These are phyloP conservation scores for Myrmecophaga tridactyla DNA, from an alignment of 2,113 vertebrate genomes.

Conservation along the genomic window DNA sequence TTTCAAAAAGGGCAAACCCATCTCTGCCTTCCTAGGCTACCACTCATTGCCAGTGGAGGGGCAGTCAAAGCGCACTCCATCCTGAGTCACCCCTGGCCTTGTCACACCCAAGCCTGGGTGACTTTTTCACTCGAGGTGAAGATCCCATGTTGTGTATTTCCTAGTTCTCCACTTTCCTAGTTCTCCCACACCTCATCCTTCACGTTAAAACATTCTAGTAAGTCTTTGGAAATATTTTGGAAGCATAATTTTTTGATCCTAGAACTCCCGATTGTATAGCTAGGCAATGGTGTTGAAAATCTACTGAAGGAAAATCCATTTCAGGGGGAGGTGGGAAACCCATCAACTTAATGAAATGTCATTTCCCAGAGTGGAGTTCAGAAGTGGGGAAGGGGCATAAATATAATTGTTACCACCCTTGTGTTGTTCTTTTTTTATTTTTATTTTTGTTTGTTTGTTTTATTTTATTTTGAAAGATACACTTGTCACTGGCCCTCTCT, in stretches of 20 bases:
- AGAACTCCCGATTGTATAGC: not conserved
- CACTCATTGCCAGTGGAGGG: no score
- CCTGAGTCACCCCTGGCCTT: not conserved
- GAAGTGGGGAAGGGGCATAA: not conserved
- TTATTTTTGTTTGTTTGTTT: constrained; percentile 50
- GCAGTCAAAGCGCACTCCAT: not conserved
- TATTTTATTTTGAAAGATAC: constrained; percentile 40
- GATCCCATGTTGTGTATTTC: not conserved
- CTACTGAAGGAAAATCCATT: not conserved
- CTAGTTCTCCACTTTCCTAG: not conserved
- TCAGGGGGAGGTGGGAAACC: not conserved
- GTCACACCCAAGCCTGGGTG: not conserved
- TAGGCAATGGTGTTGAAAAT: not conserved
- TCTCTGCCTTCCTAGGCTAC: not conserved
- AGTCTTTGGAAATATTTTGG: constrained; percentile 26
- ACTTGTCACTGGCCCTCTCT: not conserved
- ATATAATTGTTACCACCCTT: not conserved
- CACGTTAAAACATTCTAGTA: not conserved
- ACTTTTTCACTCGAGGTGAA: not conserved
- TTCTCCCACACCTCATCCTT: not conserved
- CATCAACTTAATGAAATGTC: not conserved
- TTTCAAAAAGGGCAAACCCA: not conserved
- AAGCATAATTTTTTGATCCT: not conserved
- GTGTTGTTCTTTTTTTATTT: constrained; percentile 30
- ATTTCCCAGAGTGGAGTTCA: not conserved